These are phyloP conservation scores for Cyanoderma ruficeps DNA, from an alignment of 2,113 vertebrate species.

Conservation along the genomic window DNA sequence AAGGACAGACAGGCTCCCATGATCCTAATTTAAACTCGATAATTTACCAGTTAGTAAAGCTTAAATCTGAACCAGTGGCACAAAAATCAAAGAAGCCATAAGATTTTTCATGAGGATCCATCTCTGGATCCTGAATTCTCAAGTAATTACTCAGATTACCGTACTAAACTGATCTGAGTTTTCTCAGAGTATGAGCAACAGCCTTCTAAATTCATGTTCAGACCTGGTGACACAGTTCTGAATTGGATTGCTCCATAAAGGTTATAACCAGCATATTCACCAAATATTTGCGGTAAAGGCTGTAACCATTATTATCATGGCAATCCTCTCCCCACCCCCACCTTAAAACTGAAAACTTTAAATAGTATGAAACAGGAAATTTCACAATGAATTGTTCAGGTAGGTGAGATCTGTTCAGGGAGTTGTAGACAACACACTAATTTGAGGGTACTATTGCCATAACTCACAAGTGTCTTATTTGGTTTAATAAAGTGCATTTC, in stretches of 20 bases:
- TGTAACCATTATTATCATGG: neutral
- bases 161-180: neutral
- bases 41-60: neutral
- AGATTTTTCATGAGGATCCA: neutral
- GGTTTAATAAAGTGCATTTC: neutral
- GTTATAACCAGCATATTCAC: neutral
- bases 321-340: neutral
- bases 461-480: neutral
- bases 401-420: neutral
- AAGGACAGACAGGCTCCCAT: neutral
- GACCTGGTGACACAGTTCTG: neutral
- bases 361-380: neutral
- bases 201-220: neutral
- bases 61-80: neutral
- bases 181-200: neutral
- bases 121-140: neutral
- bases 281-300: neutral
- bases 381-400: neutral
- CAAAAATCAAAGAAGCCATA: neutral
- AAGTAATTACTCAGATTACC: neutral
- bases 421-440: neutral
- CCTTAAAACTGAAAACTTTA: neutral
- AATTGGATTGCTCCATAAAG: neutral
- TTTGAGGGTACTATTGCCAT: neutral
- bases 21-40: neutral